Percentiles rank a stretch among this genome's conserved stretches.
Conservation (phyloP, 1,140 invertebrate species). For the Diplogasteroides magnus region DNA sequence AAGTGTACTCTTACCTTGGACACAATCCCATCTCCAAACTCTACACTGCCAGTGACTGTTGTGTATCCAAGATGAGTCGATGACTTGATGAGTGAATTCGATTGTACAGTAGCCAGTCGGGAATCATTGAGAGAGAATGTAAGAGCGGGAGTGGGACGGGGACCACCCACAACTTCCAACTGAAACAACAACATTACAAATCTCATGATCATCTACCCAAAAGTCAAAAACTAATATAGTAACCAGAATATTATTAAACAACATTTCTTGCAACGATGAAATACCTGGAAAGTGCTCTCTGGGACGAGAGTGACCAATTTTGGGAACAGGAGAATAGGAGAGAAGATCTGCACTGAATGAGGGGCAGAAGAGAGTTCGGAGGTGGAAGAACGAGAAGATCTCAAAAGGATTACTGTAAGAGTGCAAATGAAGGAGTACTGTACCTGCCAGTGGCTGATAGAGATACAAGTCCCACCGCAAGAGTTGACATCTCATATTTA, state of each 20-base stretch:
- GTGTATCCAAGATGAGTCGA: conserved; percentile 15
- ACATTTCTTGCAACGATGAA: no score
- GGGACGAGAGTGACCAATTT: conserved; percentile 25
- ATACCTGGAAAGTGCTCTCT: conserved; percentile 24
- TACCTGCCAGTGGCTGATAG: conserved; percentile 24
- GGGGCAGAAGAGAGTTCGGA: conserved; percentile 16
- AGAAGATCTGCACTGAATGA: conserved; percentile 26
- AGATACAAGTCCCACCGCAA: conserved; percentile 14
- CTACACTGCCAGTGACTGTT: conserved; percentile 20
- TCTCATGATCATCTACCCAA: no score
- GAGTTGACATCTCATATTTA: conserved; percentile 11
- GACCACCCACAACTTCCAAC: conserved; percentile 28
- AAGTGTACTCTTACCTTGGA: conserved; percentile 4
- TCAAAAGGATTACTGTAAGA: background rate
- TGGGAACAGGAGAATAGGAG: conserved; percentile 24
- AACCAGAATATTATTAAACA: no score
- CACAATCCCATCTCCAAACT: conserved; percentile 18
- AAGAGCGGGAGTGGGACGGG: conserved; percentile 23
- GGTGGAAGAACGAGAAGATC: conserved; percentile 5
- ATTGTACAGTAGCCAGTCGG: conserved; percentile 15
- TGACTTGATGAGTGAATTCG: conserved; percentile 24
- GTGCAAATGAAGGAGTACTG: background rate
- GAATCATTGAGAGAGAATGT: conserved; percentile 28
- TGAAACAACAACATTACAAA: no score
- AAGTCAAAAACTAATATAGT: no score